Evolutionary conservation across 2,113 vertebrate genomes (phyloP), one percentile per base, ranked within the genome.

Genomic region (Plecturocebus donacophilus): DNA sequence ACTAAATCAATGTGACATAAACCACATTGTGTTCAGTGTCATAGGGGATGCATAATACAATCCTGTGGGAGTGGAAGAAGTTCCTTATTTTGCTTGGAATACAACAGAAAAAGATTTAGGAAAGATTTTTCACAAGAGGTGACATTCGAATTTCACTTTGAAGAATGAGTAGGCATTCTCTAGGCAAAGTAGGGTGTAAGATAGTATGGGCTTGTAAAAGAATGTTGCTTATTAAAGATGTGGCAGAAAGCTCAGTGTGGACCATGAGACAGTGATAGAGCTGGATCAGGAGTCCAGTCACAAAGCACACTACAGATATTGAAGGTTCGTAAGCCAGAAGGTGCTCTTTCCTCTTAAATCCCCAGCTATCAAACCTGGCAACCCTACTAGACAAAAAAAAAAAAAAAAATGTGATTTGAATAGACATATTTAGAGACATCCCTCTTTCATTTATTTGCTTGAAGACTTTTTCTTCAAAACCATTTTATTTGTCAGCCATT

Each of bases 1-100:
- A 70, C 79, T 92, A 49, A 94, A 11, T 94, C 27, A 38, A 94
- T n/a, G n/a, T n/a, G n/a, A n/a, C n/a, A n/a, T n/a, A n/a, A n/a
- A n/a, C n/a, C n/a, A 14, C 21, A 0, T 76, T 61, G 42, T 76
- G n/a, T 58, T 86, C 16, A 38, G 17, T 81, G 23, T 35, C 61
- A 42, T 58, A 64, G 38, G 70, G 32, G 82, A 97, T n/a, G 6
- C 32, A 71, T 71, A 23, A 49, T 70, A 81, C 58, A 73, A 30
- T 70, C 30, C 32, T 79, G 30, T 71, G 56, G 16, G 40, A 80
- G 12, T 64, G n/a, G 27, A 94, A 21, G 30, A 70, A 35, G 14
- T 91, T 52, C 35, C 64, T 70, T 77, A 6, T 25, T 95, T 81
- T 73, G 12, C 58, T 85, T 77, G 25, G 17, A 76, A 5, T 84